phyloP scores from a whole-genome alignment of 2,113 vertebrate genomes.

The Forbesichthys agassizii region DNA sequence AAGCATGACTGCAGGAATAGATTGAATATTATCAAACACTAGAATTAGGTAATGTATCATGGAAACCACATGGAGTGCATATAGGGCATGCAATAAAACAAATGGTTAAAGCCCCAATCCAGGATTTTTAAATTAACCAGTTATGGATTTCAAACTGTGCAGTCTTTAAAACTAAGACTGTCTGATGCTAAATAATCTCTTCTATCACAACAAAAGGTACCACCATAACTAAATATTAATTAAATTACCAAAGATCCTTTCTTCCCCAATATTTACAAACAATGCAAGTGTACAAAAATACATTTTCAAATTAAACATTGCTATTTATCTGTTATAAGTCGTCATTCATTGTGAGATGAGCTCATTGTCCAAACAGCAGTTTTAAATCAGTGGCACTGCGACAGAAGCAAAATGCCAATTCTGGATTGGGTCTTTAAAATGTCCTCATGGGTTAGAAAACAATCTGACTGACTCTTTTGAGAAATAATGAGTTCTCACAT shows the following conservation, averaged over 20 bases:
- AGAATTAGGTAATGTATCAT: conserved; percentile 33
- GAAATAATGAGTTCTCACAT: conserved; percentile 14
- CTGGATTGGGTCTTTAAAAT: conserved; percentile 49
- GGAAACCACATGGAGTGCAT: conserved; percentile 45
- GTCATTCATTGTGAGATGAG: not conserved
- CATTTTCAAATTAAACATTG: not conserved
- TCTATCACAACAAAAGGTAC: not conserved
- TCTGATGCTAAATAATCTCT: conserved; percentile 17
- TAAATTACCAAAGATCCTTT: conserved; percentile 11
- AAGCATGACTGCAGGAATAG: conserved; percentile 27
- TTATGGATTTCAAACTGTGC: not conserved
- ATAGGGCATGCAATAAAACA: conserved; percentile 49
- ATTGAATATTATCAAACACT: conserved; percentile 21
- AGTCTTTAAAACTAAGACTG: conserved; percentile 3
- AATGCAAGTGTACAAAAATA: not conserved
- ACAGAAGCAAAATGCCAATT: conserved; percentile 1
- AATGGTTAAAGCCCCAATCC: conserved; percentile 42
- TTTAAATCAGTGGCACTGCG: conserved; percentile 4
- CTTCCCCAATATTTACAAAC: conserved; percentile 42
- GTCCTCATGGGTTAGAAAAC: not conserved
- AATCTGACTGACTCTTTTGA: not conserved
- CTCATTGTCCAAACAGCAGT: not conserved
- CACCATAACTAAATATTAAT: not conserved
- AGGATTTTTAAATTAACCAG: conserved; percentile 22
- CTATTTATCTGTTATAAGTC: not conserved